Evolutionary conservation across 2,113 vertebrate genomes (phyloP).

Genomic region (Pteruthius melanotis): DNA sequence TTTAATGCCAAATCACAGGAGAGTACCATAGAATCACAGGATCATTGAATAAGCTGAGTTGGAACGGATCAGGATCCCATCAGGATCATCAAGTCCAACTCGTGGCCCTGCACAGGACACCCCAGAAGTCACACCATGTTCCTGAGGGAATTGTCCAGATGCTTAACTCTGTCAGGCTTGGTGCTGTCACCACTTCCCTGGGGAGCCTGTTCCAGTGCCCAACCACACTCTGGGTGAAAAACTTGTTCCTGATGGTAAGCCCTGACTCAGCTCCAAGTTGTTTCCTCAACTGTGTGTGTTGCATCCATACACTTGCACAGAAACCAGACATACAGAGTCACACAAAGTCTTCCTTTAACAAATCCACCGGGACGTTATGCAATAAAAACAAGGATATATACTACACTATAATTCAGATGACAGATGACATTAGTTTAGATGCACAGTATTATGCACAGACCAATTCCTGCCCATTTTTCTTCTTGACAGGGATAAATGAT

Average conservation of each 20-base stretch:
- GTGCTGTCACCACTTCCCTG: neutral
- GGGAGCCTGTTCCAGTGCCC: neutral
- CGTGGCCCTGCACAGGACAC: neutral
- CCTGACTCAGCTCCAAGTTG: neutral
- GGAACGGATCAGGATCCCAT: neutral
- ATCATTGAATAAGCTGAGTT: neutral
- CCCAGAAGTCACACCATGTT: neutral
- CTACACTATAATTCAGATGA: neutral
- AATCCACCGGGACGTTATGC: neutral
- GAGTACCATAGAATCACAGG: conserved; percentile 4
- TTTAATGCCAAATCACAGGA: conserved; percentile 24
- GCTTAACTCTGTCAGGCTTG: neutral
- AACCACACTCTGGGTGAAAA: neutral
- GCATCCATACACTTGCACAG: conserved; percentile 46
- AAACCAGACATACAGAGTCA: conserved; percentile 29
- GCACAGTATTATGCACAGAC: neutral
- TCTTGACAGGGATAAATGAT: neutral
- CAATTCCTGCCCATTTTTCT: neutral
- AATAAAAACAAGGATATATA: neutral
- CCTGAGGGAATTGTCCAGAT: neutral
- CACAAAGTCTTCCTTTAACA: conserved; percentile 1
- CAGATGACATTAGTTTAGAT: neutral
- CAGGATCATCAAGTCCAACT: neutral
- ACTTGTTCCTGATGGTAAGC: neutral
- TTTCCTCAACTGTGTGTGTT: conserved; percentile 18